A percentile compares a stretch with the other conserved stretches of the same genome.
phyloP scores from a whole-genome alignment of 2,797 vertebrate genomes.

The Chrosomus eos region DNA sequence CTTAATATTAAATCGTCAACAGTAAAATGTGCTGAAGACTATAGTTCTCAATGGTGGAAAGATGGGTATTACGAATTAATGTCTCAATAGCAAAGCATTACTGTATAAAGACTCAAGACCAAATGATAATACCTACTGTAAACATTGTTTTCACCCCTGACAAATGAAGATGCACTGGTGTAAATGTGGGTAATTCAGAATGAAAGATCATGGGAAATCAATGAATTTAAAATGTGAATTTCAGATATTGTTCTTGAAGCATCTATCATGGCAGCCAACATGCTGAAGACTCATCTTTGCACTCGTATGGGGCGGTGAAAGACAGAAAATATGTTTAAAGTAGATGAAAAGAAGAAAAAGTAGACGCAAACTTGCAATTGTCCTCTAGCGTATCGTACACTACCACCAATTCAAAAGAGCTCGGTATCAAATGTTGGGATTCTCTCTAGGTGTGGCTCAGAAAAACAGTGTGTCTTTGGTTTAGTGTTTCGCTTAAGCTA shows the following conservation, averaged over 20 bases:
- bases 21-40: background rate
- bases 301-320: no score
- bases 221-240: background rate
- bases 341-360: background rate
- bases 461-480: background rate
- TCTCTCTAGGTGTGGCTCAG: background rate
- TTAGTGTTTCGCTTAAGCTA: background rate
- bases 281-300: background rate
- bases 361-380: background rate
- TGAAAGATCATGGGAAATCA: background rate
- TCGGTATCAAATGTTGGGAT: background rate
- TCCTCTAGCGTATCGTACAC: background rate
- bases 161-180: background rate
- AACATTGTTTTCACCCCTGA: background rate
- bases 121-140: background rate
- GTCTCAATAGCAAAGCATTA: background rate
- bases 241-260: background rate
- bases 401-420: background rate
- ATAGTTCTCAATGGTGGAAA: background rate
- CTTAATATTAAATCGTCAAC: background rate
- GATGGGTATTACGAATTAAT: background rate
- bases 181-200: no score
- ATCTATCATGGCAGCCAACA: background rate
- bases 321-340: background rate
- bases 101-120: no score